Base-by-base conservation (phyloP, 2,797 vertebrate genomes). In the Characodon lateralis region DNA sequence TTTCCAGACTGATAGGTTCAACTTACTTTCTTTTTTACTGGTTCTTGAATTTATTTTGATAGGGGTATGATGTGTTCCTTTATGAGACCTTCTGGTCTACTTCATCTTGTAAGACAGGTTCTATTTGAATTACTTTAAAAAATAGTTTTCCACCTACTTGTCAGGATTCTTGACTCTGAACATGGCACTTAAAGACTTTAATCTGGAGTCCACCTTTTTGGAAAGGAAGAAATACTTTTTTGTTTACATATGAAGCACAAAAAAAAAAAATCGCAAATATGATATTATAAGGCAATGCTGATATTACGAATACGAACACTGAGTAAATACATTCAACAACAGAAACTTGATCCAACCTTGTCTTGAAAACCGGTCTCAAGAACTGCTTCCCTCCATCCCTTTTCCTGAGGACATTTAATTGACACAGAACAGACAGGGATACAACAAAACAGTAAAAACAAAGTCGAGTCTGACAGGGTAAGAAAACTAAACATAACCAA, bases 141-240 rank as follows among this genome's bases (percentile, higher is more conserved):
- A 18, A 56, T 0, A 35, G n/a, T 65, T 81, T 74, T 78, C 48
- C 58, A 96, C 98, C 91, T 96, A 99, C 98, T 97, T 98, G 95
- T 99, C 98, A 88, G 98, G 97, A 92, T 97, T 99, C 95, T 98
- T 99, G 91, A 99, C 98, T 96, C 98, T 96, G 93, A 98, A 98
- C 84, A 96, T 98, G 89, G 98, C 98, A 94, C 96, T 99, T 92
- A 99, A 93, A 91, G 97, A 97, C 95, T 99, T 99, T 87, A 99
- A 95, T 93, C 97, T 97, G 89, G 98, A 98, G 93, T 99, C 98
- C 88, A 94, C 97, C 98, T 99, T 93, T 35, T 56, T 1, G 48
- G 48, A 35, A 63, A 75, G 79, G 2, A 69, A 84, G 24, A 87
- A 6, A 39, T 8, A 72, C 24, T 53, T 24, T 20, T 63, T 20